Base-by-base conservation (phyloP, 2,797 vertebrate species). In the Loriculus beryllinus region DNA sequence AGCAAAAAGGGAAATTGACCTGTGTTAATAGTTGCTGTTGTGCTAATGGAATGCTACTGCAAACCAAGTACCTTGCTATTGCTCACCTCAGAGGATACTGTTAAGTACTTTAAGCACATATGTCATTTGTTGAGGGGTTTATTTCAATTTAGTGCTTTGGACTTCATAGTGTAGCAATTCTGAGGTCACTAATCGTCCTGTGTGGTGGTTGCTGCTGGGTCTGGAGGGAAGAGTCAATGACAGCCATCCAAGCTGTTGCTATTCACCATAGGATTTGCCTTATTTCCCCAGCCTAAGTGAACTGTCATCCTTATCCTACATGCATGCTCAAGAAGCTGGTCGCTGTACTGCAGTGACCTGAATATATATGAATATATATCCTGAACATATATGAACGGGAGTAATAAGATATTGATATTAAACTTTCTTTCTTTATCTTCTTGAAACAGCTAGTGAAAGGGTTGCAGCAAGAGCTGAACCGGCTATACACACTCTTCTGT, bases 401-500 rank as follows among this genome's bases (percentile, higher is more conserved):
- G 28, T 29, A 7, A 7, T 48, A 42, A 72, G 25, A 18, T 39
- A 51, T 40, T 91, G 88, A 67, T 69, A 11, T 33, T 78, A 37
- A 91, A 33, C 28, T 91, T 42, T 82, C 64, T 96, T 85, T 82
- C 82, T 88, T 71, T 90, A 0, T 64, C 16, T 13, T 71, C 40
- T 90, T 91, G 67, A 17, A 94, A 82, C 96, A 99, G 99, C 99
- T 99, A 95, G 99, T 99, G 62, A 99, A 99, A 95, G 99, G 99
- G 67, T 98, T 99, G 93, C 99, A 99, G 37, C 98, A 98, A 96
- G 99, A 99, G 97, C 98, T 99, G 83, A 99, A 99, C 97, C 97
- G 99, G 33, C 98, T 99, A 1, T 99, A 99, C 97, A 97, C 97
- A 0, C 98, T 99, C 35, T 99, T 99, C 98, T 99, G 99, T 97